Base-by-base conservation (phyloP, 2,888 invertebrate genomes). In the Diplazon laetatorius region DNA sequence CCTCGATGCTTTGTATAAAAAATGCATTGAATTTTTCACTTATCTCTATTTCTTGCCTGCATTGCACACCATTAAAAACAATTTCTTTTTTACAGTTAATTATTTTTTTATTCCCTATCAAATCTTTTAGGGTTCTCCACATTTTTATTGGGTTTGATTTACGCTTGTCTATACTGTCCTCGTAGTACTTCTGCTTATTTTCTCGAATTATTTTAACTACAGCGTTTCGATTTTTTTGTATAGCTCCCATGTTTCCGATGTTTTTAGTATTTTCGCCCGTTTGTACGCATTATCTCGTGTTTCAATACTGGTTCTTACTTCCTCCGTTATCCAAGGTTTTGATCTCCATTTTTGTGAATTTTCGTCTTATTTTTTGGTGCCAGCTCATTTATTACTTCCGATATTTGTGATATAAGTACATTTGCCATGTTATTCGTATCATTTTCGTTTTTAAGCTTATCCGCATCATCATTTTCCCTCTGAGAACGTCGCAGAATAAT, bases 21-120 rank as follows among this genome's bases (percentile, higher is more conserved):
- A 37, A 76, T 44, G 48, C 18, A 55, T 72, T 76, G 78, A 79
- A 50, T 81, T 84, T n/a, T 78, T 81, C 65, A 75, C 86, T 25
- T 71, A 78, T 22, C 25, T 20, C 37, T 16, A 16, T 9, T 35
- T 63, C 37, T 46, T 18, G 42, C 14, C 46, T 59, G 48, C 30
- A 46, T 14, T 18, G 9, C 25, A 25, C 10, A 22, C 55, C 30
- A n/a, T 52, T 14, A 35, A 72, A 72, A 14, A 5, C 18, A 50
- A 72, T 37, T 72, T 39, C 72, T 35, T 39, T 63, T 35, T 10
- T n/a, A 1, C 14, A 10, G 18, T 18, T 12, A 2, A 14, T 18
- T 35, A 16, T 48, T 5, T 37, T 72, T 20, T 62, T 52, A 39
- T 50, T 48, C 14, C 63, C 63, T 16, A 72, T 42, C 20, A 72